Evolutionary conservation across 2,888 invertebrate genomes (phyloP), one percentile per base, ranked within the genome.

Genomic region (Lithodes maja): DNA sequence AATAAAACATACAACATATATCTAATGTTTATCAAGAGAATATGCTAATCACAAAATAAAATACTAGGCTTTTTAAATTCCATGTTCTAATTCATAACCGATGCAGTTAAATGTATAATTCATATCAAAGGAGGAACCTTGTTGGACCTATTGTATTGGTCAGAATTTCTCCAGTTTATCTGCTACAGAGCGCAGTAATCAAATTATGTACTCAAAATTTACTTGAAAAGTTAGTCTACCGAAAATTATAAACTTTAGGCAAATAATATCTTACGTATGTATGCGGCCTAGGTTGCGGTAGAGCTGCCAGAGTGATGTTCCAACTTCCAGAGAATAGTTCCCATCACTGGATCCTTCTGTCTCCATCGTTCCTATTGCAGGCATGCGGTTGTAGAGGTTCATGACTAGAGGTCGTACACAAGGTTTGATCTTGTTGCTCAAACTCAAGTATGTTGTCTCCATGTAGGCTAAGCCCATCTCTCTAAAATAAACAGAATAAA

Each of bases 331-430:
- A 52, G 86, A 83, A 33, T 86, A 90, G n/a, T 85, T 61, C 2
- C 55, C 49, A n/a, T 85, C 83, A 7, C 61, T 86, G 3, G n/a
- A 50, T 15, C 5, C 53, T 9, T 69, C 68, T 61, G 77, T 55
- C 52, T 71, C 71, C n/a, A 69, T n/a, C 52, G 54, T 50, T 3
- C 50, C 53, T 7, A 80, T 7, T 5, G 75, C 49, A 15, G 86
- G 85, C 61, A 91, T 78, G n/a, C 88, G 71, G 78, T 88, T 90
- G 88, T 91, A 91, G 71, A 91, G 83, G 81, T 91, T 91, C 85
- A 90, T 88, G 15, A 91, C 85, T n/a, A 90, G 81, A 2, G 91
- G 91, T 12, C 91, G 78, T n/a, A 91, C 91, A 75, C 91, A 91
- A 0, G 91, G 91, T 81, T 90, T 91, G 55, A 91, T 55, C 78